A percentile compares a stretch with the other conserved stretches of the same genome.
Conservation (phyloP, 2,797 vertebrate species). For the Lagodon rhomboides region DNA sequence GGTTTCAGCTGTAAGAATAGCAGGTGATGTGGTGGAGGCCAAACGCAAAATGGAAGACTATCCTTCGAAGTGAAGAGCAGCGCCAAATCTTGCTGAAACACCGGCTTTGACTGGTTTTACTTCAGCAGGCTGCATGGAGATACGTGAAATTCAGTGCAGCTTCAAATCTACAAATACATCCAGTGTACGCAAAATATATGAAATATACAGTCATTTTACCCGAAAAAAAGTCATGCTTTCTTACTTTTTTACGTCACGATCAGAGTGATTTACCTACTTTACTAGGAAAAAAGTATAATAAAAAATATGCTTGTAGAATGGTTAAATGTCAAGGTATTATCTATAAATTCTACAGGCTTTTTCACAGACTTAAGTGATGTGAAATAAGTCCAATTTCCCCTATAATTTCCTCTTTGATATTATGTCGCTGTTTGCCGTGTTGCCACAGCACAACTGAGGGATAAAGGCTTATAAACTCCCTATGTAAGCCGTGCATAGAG, state of each 20-base stretch:
- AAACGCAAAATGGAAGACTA: slow-evolving; percentile 51
- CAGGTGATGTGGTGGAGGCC: slow-evolving; percentile 37
- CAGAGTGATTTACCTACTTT: too few species aligned
- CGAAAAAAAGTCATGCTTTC: neutral
- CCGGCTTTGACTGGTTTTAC: slow-evolving; percentile 21
- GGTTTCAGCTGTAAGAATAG: slow-evolving; percentile 56
- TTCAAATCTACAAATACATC: slow-evolving; percentile 30
- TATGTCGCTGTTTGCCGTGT: slow-evolving; percentile 4
- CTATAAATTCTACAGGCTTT: slow-evolving; percentile 3
- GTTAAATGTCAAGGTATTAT: neutral
- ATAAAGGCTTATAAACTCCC: slow-evolving; percentile 18
- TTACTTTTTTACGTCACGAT: neutral
- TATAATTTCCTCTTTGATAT: slow-evolving; percentile 14
- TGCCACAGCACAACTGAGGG: slow-evolving; percentile 9
- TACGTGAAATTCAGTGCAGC: slow-evolving; percentile 1
- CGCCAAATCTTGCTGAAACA: slow-evolving; percentile 32
- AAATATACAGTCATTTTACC: neutral
- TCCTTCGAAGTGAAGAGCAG: slow-evolving; percentile 32
- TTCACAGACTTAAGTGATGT: slow-evolving; percentile 7
- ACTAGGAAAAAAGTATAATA: neutral
- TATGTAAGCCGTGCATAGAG: slow-evolving; percentile 8
- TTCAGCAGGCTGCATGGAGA: slow-evolving; percentile 8
- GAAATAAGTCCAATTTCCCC: neutral
- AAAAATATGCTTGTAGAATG: slow-evolving; percentile 3
- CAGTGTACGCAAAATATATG: neutral